These are phyloP conservation scores for Parotia lawesii DNA, from an alignment of 2,113 vertebrate genomes.

Conservation along the genomic window DNA sequence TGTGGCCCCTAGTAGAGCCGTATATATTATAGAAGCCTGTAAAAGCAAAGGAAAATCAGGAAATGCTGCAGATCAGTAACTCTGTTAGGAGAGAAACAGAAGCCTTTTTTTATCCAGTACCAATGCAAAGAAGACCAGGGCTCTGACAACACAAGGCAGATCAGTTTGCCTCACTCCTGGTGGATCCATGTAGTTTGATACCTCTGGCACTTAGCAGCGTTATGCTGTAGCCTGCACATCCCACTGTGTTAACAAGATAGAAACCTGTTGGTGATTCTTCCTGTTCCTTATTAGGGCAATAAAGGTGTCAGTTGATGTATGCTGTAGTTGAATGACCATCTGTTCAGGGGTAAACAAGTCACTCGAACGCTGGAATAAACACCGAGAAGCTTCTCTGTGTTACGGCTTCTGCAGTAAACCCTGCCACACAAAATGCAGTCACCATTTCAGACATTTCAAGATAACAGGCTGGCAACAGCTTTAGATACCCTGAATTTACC, in stretches of 20 bases:
- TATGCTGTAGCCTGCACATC: background rate
- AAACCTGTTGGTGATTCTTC: background rate
- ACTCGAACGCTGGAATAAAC: background rate
- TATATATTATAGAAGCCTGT: background rate
- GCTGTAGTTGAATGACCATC: background rate
- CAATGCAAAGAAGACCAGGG: background rate
- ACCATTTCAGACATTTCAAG: background rate
- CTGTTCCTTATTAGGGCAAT: constrained; percentile 39
- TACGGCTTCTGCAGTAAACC: background rate
- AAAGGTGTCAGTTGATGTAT: background rate
- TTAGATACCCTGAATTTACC: background rate
- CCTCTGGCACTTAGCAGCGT: background rate
- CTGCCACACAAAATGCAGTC: background rate
- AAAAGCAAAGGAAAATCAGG: background rate
- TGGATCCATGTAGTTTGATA: background rate
- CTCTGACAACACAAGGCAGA: background rate
- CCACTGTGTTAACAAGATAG: constrained; percentile 8
- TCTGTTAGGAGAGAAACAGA: background rate
- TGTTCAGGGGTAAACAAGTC: constrained; percentile 49
- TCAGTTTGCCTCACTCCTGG: background rate
- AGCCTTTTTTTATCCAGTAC: background rate
- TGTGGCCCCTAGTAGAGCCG: background rate
- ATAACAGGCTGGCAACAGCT: background rate
- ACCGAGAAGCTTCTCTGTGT: background rate
- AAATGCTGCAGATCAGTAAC: background rate